phyloP scores from a whole-genome alignment of 2,888 invertebrate genomes.

The Lasioglossum figueresi region DNA sequence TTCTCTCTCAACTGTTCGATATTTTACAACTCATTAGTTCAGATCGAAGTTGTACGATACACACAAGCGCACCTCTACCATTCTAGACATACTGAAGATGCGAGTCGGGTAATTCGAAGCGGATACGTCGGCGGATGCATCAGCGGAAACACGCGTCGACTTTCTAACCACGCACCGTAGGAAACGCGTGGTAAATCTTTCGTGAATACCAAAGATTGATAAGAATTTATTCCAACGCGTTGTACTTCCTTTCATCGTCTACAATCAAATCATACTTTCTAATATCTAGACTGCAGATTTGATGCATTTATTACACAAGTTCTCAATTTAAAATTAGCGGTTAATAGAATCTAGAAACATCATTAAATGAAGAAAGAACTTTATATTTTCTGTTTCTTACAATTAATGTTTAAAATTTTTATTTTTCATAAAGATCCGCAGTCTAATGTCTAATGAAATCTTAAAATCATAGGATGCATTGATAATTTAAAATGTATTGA shows the following conservation, averaged over 20 bases:
- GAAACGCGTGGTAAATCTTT: slow-evolving; percentile 43
- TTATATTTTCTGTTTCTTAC: too few relatives aligned
- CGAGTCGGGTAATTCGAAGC: slow-evolving; percentile 12
- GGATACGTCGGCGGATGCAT: slow-evolving; percentile 53
- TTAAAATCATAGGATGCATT: too few relatives aligned
- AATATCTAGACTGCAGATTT: neutral
- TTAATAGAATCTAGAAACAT: too few relatives aligned
- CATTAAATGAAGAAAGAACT: too few relatives aligned
- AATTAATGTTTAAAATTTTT: too few relatives aligned
- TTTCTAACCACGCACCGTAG: slow-evolving; percentile 48
- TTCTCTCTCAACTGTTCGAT: slow-evolving; percentile 30
- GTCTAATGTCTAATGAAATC: too few relatives aligned
- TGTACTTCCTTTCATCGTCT: neutral
- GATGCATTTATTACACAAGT: too few relatives aligned
- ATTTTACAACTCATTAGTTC: slow-evolving; percentile 43
- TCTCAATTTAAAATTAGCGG: neutral
- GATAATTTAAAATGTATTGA: too few relatives aligned
- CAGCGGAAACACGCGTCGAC: slow-evolving; percentile 50
- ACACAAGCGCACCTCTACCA: slow-evolving; percentile 25
- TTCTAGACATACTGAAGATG: slow-evolving; percentile 19
- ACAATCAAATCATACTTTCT: neutral
- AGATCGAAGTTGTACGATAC: slow-evolving; percentile 14
- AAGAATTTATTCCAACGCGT: neutral
- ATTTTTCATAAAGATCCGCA: too few relatives aligned
- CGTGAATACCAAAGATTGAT: slow-evolving; percentile 44